Percentiles rank a stretch among this genome's conserved stretches.
Conservation (phyloP, 2,113 vertebrate species). For the Emydocephalus ijimae region DNA sequence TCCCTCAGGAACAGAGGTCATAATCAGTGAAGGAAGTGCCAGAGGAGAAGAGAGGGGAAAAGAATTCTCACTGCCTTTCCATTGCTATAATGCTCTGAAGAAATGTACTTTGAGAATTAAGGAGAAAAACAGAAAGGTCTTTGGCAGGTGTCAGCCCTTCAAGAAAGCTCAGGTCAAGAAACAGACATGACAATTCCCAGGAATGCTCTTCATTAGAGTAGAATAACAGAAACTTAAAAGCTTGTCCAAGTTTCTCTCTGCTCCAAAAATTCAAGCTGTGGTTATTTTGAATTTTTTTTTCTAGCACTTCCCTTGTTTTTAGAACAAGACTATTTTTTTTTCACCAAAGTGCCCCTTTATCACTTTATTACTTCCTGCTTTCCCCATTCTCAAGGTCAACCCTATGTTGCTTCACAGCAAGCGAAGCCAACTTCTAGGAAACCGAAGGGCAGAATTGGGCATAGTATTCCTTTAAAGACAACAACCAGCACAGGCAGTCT, state of each 20-base stretch:
- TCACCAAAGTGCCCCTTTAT: not conserved
- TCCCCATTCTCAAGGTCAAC: not conserved
- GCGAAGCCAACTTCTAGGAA: not conserved
- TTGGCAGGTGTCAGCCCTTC: not conserved
- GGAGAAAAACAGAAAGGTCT: not conserved
- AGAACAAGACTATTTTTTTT: not conserved
- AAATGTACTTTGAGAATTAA: not conserved
- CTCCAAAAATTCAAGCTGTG: not conserved
- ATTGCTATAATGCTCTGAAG: not conserved
- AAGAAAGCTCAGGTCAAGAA: not conserved
- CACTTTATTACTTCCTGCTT: not conserved
- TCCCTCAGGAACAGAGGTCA: not conserved
- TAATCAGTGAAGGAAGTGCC: not conserved
- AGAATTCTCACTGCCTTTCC: not conserved
- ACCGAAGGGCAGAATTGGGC: not conserved
- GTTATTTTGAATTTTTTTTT: not conserved
- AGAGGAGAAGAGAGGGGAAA: not conserved
- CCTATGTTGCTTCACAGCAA: not conserved
- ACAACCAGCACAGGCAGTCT: too few relatives aligned
- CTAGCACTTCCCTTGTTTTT: not conserved
- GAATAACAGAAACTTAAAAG: not conserved
- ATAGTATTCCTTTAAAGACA: not conserved
- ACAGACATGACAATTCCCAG: not conserved
- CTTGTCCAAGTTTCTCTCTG: not conserved
- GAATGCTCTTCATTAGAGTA: not conserved